phyloP scores from a whole-genome alignment of 1,140 invertebrate genomes.

The Drosophila bifasciata region DNA sequence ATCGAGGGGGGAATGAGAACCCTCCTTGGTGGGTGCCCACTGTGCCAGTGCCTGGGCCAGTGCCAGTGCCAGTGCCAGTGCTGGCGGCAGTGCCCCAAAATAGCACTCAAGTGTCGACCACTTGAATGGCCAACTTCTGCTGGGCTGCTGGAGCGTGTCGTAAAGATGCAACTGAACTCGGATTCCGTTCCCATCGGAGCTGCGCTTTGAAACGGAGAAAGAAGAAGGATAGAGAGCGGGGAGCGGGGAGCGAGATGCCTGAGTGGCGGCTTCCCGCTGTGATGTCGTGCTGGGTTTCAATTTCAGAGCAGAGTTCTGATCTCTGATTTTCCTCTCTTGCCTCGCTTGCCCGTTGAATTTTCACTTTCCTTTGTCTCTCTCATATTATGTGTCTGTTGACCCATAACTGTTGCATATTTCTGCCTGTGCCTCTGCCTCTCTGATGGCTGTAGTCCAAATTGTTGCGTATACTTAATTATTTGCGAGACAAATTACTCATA shows the following conservation, averaged over 20 bases:
- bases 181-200: constrained; percentile 25
- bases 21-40: constrained; percentile 15
- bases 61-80: background rate
- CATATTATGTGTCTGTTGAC: constrained; percentile 12
- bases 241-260: constrained; percentile 6
- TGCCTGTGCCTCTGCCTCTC: background rate
- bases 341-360: background rate
- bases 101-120: constrained; percentile 55
- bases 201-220: constrained; percentile 15
- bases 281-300: constrained; percentile 25
- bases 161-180: constrained; percentile 26
- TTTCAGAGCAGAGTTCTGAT: background rate
- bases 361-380: constrained; percentile 8
- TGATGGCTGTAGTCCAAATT: constrained; percentile 16
- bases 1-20: background rate
- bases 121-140: constrained; percentile 54
- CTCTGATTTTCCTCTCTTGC: constrained; percentile 5
- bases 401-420: constrained; percentile 13
- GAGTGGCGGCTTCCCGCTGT: constrained; percentile 25
- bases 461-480: constrained; percentile 69
- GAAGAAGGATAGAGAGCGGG: background rate
- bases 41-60: background rate
- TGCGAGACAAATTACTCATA: constrained; percentile 54
- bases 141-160: constrained; percentile 12
- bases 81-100: constrained; percentile 18